These are phyloP conservation scores for Myzus persicae DNA, from an alignment of 1,140 invertebrate species.

Conservation along the genomic window DNA sequence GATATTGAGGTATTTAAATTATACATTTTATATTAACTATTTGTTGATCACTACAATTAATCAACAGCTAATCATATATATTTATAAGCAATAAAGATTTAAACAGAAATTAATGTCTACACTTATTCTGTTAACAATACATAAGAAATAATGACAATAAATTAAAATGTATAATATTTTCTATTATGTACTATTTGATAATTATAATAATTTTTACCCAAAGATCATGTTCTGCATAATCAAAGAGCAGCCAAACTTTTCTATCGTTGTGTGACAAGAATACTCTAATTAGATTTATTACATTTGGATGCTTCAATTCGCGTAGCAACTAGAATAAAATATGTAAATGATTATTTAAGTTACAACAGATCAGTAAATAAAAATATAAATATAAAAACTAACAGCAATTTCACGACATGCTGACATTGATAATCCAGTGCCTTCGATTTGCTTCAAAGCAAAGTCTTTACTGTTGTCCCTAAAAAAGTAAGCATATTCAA, in stretches of 20 bases:
- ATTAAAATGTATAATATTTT: neutral
- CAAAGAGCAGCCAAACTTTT: slow-evolving; percentile 98
- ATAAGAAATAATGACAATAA: neutral
- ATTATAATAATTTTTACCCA: slow-evolving; percentile 73
- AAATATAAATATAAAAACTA: slow-evolving; percentile 65
- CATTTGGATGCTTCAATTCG: slow-evolving; percentile 97
- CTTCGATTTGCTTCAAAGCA: slow-evolving; percentile 99
- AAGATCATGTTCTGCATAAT: slow-evolving; percentile 99
- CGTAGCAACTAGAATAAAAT: slow-evolving; percentile 82
- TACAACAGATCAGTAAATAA: neutral
- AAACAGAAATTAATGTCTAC: neutral
- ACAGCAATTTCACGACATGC: slow-evolving; percentile 99
- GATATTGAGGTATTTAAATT: neutral
- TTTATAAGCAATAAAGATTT: no score
- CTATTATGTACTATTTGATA: neutral
- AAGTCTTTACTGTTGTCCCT: slow-evolving; percentile 82
- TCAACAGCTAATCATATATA: no score
- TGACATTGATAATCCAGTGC: slow-evolving; percentile 98
- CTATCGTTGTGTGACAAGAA: slow-evolving; percentile 97
- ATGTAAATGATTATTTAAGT: neutral
- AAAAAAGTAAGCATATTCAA: slow-evolving; percentile 58
- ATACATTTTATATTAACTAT: neutral
- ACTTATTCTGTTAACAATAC: neutral
- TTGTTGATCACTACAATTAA: neutral
- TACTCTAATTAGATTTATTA: slow-evolving; percentile 95